Base-by-base conservation (phyloP, 1,140 invertebrate species). In the Heliconius hewitsoni region DNA sequence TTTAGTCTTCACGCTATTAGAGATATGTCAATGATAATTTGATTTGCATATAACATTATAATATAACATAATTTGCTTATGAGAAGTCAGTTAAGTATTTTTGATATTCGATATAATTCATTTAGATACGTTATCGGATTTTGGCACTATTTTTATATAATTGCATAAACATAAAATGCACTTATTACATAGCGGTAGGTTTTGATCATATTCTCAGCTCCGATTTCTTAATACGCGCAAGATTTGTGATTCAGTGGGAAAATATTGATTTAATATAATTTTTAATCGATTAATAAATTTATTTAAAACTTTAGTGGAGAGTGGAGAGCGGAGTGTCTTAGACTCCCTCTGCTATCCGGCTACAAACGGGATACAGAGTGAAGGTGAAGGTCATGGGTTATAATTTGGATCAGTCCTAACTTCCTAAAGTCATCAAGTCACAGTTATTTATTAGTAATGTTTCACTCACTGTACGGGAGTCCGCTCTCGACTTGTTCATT, bases 1-100 rank as follows among this genome's bases (percentile, higher is more conserved):
- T 80, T 87, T 82, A 75, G 73, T 79, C 84, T 79, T 81, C 76
- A 83, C 80, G 82, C 77, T 83, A 84, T 88, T 85, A 88, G 83
- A 70, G 72, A 82, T 77, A 78, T 77, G 66, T 80, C 60, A 77
- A 74, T 77, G 76, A 77, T 77, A 74, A 71, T 75, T 30, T 27
- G 27, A 66, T 66, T 66, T 60, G 52, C 52, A 73, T 72, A 66
- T 81, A 77, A 79, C 60, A n/a, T 75, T 79, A 71, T 75, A 52
- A 79, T 79, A 39, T 79, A 66, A 23, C n/a, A n/a, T n/a, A n/a
- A n/a, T n/a, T 66, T 66, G 60, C 60, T 66, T 30, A 6, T 27
- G 13, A 66, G 19, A 66, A 66, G 16, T 66, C 11, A 4, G 13
- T 66, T 27, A n/a, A 66, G 60, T 66, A 30, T 27, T 66, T n/a